Conservation (phyloP, 2,888 invertebrate genomes). For the Torymus auratus region DNA sequence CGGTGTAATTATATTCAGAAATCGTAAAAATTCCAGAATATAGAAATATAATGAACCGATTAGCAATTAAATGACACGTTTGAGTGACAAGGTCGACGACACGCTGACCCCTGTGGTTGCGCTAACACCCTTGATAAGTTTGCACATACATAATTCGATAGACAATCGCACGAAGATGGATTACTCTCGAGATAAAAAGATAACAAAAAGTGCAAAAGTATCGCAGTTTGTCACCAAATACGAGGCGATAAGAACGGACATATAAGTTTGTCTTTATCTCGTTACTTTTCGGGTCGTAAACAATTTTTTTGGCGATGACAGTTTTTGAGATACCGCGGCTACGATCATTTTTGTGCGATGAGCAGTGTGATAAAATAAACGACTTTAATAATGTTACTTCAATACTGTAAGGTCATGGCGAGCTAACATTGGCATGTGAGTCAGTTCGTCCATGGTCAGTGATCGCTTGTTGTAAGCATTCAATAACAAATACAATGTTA, state of each 20-base stretch:
- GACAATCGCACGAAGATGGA: constrained; percentile 18
- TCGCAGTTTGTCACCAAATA: constrained; percentile 45
- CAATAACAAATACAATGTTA: constrained; percentile 11
- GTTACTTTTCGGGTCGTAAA: constrained; percentile 4
- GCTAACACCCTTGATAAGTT: constrained; percentile 39
- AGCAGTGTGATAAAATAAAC: constrained; percentile 18
- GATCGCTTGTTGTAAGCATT: constrained; percentile 4
- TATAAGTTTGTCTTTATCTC: constrained; percentile 10
- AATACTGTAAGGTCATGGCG: constrained; percentile 39
- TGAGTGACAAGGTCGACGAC: constrained; percentile 49
- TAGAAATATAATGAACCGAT: constrained; percentile 16
- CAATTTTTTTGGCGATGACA: constrained; percentile 24
- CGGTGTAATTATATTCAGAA: no score
- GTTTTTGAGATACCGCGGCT: constrained; percentile 7
- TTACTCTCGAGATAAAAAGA: constrained; percentile 3
- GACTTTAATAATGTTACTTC: constrained; percentile 4
- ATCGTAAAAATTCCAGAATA: neutral
- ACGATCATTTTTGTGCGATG: neutral
- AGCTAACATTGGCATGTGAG: constrained; percentile 5
- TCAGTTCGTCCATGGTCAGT: constrained; percentile 7
- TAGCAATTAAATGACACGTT: constrained; percentile 37
- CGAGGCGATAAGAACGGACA: constrained; percentile 4
- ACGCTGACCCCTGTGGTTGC: constrained; percentile 47
- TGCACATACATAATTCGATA: constrained; percentile 25
- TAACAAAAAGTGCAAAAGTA: neutral